These are phyloP conservation scores for Polyergus mexicanus DNA, from an alignment of 1,140 invertebrate genomes.

Conservation along the genomic window DNA sequence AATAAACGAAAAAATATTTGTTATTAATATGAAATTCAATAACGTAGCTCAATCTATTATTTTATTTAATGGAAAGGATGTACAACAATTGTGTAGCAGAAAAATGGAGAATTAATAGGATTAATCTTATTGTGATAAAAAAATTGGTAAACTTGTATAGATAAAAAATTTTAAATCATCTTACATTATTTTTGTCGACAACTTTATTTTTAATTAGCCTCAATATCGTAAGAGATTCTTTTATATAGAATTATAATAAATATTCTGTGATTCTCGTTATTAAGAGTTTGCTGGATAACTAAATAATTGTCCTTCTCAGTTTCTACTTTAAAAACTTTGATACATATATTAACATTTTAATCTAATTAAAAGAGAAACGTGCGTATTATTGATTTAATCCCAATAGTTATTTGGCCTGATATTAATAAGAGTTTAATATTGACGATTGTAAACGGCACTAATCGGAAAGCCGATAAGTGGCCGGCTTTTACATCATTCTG, in stretches of 20 bases:
- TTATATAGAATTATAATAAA: neutral
- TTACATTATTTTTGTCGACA: neutral
- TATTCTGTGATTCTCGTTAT: no score
- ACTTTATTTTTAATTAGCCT: neutral
- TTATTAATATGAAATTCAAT: constrained; percentile 32
- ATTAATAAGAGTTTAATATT: constrained; percentile 31
- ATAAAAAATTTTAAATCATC: neutral
- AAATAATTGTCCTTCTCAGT: neutral
- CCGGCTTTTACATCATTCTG: neutral
- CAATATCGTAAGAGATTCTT: neutral
- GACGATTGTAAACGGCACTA: constrained; percentile 13
- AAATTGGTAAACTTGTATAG: neutral
- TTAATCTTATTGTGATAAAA: neutral
- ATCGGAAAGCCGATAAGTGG: constrained; percentile 35
- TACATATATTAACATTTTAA: neutral
- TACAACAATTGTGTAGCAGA: neutral
- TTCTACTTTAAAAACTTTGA: neutral
- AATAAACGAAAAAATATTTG: neutral
- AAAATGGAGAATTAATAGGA: neutral
- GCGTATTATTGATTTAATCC: constrained; percentile 23
- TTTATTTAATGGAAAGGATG: neutral
- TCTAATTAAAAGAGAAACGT: constrained; percentile 15
- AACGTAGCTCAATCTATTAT: neutral
- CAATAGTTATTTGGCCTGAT: neutral
- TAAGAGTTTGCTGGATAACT: neutral